phyloP scores from a whole-genome alignment of 37 sponge, comb jelly and placozoan species.

The Theonella swinhoei region DNA sequence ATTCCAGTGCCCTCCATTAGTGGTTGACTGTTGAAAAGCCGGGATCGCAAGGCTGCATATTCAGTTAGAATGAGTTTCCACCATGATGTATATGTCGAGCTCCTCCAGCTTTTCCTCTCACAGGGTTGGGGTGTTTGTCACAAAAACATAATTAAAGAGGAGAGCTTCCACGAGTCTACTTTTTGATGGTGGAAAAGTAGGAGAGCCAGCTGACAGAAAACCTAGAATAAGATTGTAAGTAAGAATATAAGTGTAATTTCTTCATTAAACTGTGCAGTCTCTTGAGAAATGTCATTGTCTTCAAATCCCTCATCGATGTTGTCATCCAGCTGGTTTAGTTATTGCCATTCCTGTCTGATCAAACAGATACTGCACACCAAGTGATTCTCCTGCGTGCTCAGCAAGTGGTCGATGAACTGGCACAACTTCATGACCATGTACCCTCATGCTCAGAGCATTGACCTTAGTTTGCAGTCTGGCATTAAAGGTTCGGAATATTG shows the following conservation, averaged over 20 bases:
- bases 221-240: too few species aligned
- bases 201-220: slow-evolving; percentile 18
- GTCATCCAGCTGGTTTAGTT: neutral
- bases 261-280: too few species aligned
- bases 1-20: neutral
- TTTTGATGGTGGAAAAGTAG: slow-evolving; percentile 15
- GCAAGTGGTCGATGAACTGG: slow-evolving; percentile 18
- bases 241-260: too few species aligned
- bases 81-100: neutral
- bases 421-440: neutral
- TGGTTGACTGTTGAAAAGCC: slow-evolving; percentile 14
- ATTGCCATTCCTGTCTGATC: neutral
- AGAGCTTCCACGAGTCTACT: slow-evolving; percentile 14
- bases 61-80: neutral
- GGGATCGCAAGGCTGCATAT: neutral
- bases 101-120: too few species aligned
- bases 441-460: slow-evolving; percentile 6
- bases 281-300: too few species aligned
- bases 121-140: too few species aligned
- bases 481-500: neutral
- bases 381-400: slow-evolving; percentile 29
- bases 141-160: too few species aligned
- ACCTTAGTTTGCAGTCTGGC: neutral
- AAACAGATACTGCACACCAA: slow-evolving; percentile 45
- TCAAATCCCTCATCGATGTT: slow-evolving; percentile 14